Base-by-base conservation (phyloP, 2,888 invertebrate species). In the Pandemis cinnamomeana region DNA sequence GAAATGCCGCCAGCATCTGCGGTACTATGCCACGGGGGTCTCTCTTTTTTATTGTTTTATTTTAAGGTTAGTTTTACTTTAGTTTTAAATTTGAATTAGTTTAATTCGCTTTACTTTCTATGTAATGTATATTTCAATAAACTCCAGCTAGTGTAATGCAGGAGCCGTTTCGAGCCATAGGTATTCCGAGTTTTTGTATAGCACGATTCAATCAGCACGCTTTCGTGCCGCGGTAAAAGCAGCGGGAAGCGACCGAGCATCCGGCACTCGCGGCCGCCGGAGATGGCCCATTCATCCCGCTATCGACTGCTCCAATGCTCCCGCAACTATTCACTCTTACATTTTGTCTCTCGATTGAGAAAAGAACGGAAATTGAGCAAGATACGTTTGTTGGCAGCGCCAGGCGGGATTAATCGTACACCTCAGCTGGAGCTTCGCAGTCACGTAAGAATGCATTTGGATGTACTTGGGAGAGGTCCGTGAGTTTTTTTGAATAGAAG, bases 271-370 rank as follows among this genome's bases (percentile, higher is more conserved):
- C 80, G 77, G 78, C 87, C 88, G 90, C 87, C 88, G 90, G 90
- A 90, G 89, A 90, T 90, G 88, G 89, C 82, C 88, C 82, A 90
- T 90, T 90, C 89, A 88, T 90, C 85, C 81, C 80, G 74, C 85
- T 83, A 89, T 90, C 86, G 89, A 87, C 84, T 80, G 71, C 69
- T n/a, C 46, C 42, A 64, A 69, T 69, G 68, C 58, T 55, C 71
- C 72, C 60, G 64, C 77, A 78, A 78, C 78, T 75, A 78, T 81
- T 77, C 77, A 80, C 77, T 79, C 77, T 75, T 71, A 72, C 77
- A 75, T 78, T 80, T 77, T 77, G 77, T 80, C 71, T 77, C 80
- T 75, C 79, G 78, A 44, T 69, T 36, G 44, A 53, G 64, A 68
- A 81, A 76, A 61, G 67, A 78, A 76, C 79, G 82, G 81, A 81